A percentile compares a stretch with the other conserved stretches of the same genome.
Conservation (phyloP, 2,113 vertebrate genomes). For the Rhipidura dahli region DNA sequence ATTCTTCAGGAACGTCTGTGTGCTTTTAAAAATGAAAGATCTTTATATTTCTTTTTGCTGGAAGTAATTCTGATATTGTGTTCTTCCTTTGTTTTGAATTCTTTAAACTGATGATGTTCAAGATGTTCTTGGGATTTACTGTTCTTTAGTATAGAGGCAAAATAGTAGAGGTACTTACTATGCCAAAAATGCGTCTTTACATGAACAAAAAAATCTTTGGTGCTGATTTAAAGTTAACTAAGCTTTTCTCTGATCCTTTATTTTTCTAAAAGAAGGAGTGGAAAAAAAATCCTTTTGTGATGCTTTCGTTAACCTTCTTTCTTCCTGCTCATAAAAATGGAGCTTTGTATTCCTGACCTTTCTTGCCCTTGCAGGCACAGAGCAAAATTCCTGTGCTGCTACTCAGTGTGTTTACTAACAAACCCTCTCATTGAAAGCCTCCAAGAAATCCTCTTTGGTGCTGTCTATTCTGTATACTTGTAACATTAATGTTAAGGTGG, state of each 20-base stretch:
- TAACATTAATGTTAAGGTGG: neutral
- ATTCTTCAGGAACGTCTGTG: neutral
- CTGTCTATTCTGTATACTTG: neutral
- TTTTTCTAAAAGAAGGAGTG: neutral
- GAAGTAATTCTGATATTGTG: neutral
- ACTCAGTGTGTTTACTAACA: slow-evolving; percentile 10
- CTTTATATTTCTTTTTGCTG: neutral
- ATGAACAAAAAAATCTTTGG: neutral
- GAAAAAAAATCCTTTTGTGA: neutral
- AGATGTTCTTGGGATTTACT: neutral
- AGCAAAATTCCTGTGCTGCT: neutral
- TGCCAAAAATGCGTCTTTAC: neutral
- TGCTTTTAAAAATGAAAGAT: neutral
- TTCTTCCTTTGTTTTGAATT: neutral
- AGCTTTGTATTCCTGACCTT: slow-evolving; percentile 10
- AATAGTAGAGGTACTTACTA: neutral
- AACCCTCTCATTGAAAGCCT: neutral
- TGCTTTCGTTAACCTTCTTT: neutral
- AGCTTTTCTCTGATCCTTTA: neutral
- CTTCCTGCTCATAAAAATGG: neutral
- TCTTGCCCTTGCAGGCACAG: neutral
- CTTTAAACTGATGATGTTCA: neutral
- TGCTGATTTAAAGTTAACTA: neutral
- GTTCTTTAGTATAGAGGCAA: neutral
- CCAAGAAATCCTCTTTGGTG: neutral